Evolutionary conservation across 2,113 vertebrate genomes (phyloP).

Genomic region (Trochalopteron elliotii): DNA sequence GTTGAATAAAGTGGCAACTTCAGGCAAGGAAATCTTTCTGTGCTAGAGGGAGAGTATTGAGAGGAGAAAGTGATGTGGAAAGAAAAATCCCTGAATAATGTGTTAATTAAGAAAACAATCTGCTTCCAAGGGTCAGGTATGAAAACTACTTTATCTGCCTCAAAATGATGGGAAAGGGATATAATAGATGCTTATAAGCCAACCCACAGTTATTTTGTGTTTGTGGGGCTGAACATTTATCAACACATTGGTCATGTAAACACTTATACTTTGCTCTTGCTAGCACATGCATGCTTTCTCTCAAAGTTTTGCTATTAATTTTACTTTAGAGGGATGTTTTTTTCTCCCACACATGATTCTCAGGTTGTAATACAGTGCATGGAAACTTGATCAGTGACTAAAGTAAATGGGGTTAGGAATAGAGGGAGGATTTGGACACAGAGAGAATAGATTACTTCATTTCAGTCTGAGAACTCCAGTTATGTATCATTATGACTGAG

Average conservation of each 20-base stretch:
- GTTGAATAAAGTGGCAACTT: constrained; percentile 35
- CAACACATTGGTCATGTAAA: neutral
- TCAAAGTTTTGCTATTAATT: constrained; percentile 49
- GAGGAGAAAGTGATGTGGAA: constrained; percentile 1
- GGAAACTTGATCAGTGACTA: neutral
- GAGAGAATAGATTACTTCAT: constrained; percentile 31
- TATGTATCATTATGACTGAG: constrained; percentile 34
- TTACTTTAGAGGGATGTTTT: constrained; percentile 40
- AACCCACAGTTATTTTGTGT: constrained; percentile 32
- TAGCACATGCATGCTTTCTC: neutral
- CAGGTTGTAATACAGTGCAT: neutral
- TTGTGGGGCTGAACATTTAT: constrained; percentile 26
- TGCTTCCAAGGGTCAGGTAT: constrained; percentile 35
- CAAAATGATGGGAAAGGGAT: neutral
- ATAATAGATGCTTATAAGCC: constrained; percentile 26
- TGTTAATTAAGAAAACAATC: constrained; percentile 49
- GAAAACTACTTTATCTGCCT: constrained; percentile 15
- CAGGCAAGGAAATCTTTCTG: constrained; percentile 32
- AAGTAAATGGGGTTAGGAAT: neutral
- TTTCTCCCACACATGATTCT: constrained; percentile 42
- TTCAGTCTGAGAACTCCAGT: constrained; percentile 39
- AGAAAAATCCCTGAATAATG: constrained; percentile 29
- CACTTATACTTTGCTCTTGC: neutral
- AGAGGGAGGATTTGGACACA: neutral
- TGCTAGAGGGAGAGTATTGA: constrained; percentile 1